Percentiles rank a stretch among this genome's conserved stretches.
These are phyloP conservation scores for Candidula unifasciata DNA, from an alignment of 2,888 invertebrate genomes.

Conservation along the genomic window DNA sequence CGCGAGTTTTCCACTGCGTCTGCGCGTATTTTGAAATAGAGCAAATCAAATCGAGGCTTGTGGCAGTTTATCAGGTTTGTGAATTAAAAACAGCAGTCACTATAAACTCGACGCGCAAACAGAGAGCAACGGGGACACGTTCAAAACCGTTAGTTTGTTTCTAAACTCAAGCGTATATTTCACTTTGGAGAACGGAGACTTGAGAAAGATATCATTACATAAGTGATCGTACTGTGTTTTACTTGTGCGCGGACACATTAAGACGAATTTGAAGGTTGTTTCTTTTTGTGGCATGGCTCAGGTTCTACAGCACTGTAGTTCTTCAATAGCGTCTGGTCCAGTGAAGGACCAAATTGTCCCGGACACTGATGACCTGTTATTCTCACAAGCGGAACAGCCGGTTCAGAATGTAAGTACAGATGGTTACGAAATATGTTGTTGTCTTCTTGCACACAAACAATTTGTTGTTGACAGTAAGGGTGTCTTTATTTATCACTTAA, in stretches of 20 bases:
- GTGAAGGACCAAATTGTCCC: conserved; percentile 75
- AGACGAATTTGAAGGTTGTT: neutral
- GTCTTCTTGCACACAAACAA: neutral
- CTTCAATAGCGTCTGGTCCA: conserved; percentile 10
- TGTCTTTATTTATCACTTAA: neutral
- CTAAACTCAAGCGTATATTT: too few relatives aligned
- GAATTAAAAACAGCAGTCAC: conserved; percentile 22
- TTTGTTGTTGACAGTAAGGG: neutral
- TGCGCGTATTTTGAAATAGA: conserved; percentile 20
- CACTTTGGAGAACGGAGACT: too few relatives aligned
- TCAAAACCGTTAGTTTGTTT: too few relatives aligned
- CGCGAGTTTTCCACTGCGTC: neutral
- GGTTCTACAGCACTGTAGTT: conserved; percentile 53
- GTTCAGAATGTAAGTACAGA: conserved; percentile 42
- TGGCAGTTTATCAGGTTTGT: neutral
- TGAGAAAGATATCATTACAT: too few relatives aligned
- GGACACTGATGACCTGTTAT: conserved; percentile 70
- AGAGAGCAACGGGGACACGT: too few relatives aligned
- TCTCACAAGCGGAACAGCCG: conserved; percentile 61
- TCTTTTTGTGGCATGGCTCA: conserved; percentile 66
- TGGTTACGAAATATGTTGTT: neutral
- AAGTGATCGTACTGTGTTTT: neutral
- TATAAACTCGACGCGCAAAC: conserved; percentile 31
- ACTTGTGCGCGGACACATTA: neutral
- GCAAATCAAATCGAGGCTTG: conserved; percentile 30